Evolutionary conservation across 2,888 invertebrate species (phyloP).

Genomic region (Trissolcus japonicus): DNA sequence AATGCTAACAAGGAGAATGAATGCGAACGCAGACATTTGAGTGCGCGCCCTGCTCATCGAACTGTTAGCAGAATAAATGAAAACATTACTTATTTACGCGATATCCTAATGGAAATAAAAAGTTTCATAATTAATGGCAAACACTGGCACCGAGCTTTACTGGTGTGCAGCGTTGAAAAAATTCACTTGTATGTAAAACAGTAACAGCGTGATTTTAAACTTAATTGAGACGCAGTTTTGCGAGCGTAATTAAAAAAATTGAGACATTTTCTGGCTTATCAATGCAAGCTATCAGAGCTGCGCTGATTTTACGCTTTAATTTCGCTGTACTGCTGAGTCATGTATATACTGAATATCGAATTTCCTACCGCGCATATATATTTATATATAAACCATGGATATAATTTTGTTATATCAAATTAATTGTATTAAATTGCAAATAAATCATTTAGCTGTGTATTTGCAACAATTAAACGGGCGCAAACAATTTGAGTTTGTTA

Average conservation of each 20-base stretch:
- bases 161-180: slow-evolving; percentile 19
- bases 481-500: too few relatives aligned
- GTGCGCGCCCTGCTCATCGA: too few relatives aligned
- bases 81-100: slow-evolving; percentile 39
- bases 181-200: slow-evolving; percentile 39
- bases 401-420: too few relatives aligned
- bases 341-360: too few relatives aligned
- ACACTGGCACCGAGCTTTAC: slow-evolving; percentile 33
- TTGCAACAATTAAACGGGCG: too few relatives aligned
- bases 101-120: slow-evolving; percentile 50
- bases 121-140: slow-evolving; percentile 50
- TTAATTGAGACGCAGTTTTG: slow-evolving; percentile 47
- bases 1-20: too few relatives aligned
- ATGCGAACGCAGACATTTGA: too few relatives aligned
- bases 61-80: slow-evolving; percentile 20
- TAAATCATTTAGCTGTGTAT: too few relatives aligned
- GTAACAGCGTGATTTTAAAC: slow-evolving; percentile 33
- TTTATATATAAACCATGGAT: too few relatives aligned
- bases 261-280: slow-evolving; percentile 41
- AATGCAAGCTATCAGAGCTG: slow-evolving; percentile 34
- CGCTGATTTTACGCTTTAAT: slow-evolving; percentile 12
- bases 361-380: too few relatives aligned
- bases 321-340: too few relatives aligned
- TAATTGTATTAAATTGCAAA: too few relatives aligned
- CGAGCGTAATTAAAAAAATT: slow-evolving; percentile 48